These are phyloP conservation scores for Trinectes maculatus DNA, from an alignment of 2,113 vertebrate species.

Conservation along the genomic window DNA sequence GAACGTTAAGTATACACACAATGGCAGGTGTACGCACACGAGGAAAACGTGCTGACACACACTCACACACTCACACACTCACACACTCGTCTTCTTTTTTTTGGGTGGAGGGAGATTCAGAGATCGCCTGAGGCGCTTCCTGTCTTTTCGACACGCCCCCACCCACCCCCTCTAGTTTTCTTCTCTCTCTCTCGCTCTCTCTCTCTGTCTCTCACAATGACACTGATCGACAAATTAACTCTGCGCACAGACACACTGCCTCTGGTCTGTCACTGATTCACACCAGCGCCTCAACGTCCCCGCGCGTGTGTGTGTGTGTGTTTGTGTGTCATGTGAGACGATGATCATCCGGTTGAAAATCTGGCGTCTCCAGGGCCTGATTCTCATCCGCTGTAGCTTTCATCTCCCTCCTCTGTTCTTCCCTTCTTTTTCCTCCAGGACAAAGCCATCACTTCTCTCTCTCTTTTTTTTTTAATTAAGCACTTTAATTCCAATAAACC, in stretches of 20 bases:
- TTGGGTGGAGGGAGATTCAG: slow-evolving; percentile 34
- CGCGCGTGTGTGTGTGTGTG: not conserved
- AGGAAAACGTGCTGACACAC: not conserved
- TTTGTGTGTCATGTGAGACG: slow-evolving; percentile 31
- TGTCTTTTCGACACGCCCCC: slow-evolving; percentile 4
- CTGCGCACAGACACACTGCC: not conserved
- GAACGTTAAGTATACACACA: slow-evolving; percentile 8
- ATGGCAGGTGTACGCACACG: not conserved
- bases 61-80: not conserved
- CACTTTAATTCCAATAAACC: slow-evolving; percentile 66
- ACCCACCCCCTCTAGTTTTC: not conserved
- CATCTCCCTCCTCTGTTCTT: slow-evolving; percentile 45
- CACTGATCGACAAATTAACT: slow-evolving; percentile 17
- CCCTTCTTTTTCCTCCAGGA: slow-evolving; percentile 39
- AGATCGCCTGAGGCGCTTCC: slow-evolving; percentile 42
- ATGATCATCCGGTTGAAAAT: slow-evolving; percentile 38
- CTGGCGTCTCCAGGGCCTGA: slow-evolving; percentile 39
- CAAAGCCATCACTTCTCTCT: slow-evolving; percentile 46
- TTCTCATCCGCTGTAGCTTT: slow-evolving; percentile 48
- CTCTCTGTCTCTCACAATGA: not conserved
- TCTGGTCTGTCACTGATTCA: not conserved
- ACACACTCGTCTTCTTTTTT: not conserved
- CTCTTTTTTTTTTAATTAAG: slow-evolving; percentile 67
- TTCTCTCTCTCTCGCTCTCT: not conserved
- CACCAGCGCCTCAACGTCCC: not conserved